Percentiles rank a stretch among this genome's conserved stretches.
Conservation (phyloP, 2,888 invertebrate species). For the Polymixis flavicincta region DNA sequence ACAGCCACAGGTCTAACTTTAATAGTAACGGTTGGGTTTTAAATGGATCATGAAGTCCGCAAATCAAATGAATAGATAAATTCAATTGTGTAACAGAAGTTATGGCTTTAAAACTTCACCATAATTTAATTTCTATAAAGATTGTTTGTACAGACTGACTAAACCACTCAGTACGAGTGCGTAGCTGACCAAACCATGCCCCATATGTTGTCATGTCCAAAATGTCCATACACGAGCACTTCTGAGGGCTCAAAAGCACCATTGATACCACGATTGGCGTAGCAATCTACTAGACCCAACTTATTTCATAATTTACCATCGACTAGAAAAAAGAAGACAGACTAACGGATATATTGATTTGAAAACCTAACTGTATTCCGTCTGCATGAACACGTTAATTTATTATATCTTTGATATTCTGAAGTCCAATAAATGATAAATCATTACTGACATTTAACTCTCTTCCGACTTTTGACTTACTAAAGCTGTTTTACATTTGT, state of each 20-base stretch:
- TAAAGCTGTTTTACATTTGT: not conserved
- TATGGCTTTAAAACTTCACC: not conserved
- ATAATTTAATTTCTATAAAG: not conserved
- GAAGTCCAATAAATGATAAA: not conserved
- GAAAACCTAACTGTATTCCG: not conserved
- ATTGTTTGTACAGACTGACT: not conserved
- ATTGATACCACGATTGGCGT: no score
- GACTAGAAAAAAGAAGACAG: not conserved
- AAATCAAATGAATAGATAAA: not conserved
- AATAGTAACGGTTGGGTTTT: not conserved
- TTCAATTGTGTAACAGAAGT: not conserved
- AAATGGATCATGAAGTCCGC: not conserved
- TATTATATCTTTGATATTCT: slow-evolving; percentile 1
- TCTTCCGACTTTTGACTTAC: not conserved
- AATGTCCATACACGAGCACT: not conserved
- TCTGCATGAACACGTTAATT: not conserved
- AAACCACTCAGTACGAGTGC: not conserved
- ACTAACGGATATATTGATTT: not conserved
- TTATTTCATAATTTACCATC: not conserved
- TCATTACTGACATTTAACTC: not conserved
- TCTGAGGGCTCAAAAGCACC: not conserved
- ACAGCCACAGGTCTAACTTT: no score
- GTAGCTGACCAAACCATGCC: not conserved
- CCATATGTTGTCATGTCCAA: not conserved
- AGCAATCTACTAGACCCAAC: not conserved